These are phyloP conservation scores for Rhabdomys dilectus DNA, from an alignment of 2,113 vertebrate species.

Conservation along the genomic window DNA sequence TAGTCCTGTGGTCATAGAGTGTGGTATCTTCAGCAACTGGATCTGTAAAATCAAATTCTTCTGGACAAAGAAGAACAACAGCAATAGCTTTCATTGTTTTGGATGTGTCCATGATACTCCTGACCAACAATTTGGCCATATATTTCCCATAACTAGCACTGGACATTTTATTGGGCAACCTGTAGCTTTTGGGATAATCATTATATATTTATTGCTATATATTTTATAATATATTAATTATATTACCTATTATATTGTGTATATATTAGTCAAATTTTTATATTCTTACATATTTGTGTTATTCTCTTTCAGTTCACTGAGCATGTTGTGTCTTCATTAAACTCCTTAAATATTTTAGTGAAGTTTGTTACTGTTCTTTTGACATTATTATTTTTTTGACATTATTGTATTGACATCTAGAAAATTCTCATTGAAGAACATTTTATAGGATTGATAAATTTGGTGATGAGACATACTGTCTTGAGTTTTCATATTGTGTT, in stretches of 20 bases:
- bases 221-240: not conserved
- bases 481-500: not conserved
- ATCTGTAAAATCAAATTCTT: not conserved
- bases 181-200: not conserved
- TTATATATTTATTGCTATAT: not conserved
- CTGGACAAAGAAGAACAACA: not conserved
- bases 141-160: not conserved
- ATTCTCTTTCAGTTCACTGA: not conserved
- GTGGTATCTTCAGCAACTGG: not conserved
- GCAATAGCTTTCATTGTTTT: not conserved
- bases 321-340: not conserved
- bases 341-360: not conserved
- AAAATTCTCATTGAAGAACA: not conserved
- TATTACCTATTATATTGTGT: not conserved
- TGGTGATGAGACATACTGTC: not conserved
- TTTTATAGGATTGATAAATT: not conserved
- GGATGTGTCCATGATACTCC: not conserved
- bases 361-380: not conserved
- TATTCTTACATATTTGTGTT: not conserved
- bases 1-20: not conserved
- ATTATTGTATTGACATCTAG: too few species aligned
- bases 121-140: not conserved
- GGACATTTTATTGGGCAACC: not conserved
- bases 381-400: too few species aligned
- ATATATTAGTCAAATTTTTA: not conserved